These are phyloP conservation scores for Pectinophora gossypiella DNA, from an alignment of 1,140 invertebrate genomes.

Conservation along the genomic window DNA sequence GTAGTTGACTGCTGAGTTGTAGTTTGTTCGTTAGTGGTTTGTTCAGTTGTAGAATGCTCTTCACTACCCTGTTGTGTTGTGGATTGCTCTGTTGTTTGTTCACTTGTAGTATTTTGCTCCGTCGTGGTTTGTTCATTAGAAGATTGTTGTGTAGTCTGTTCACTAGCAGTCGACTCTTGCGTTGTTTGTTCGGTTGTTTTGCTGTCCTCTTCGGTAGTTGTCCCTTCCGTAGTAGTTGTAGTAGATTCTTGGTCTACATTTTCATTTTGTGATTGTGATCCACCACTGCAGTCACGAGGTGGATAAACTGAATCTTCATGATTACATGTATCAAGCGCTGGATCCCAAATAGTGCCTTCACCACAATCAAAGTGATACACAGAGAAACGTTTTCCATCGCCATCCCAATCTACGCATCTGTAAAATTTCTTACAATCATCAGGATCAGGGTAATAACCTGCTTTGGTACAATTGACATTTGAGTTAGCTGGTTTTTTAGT, in stretches of 20 bases:
- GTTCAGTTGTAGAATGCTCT: constrained; percentile 19
- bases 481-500: constrained; percentile 34
- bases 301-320: constrained; percentile 70
- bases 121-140: constrained; percentile 20
- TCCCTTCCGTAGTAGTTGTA: constrained; percentile 19
- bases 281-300: constrained; percentile 51
- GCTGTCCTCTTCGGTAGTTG: constrained; percentile 21
- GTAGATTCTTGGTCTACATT: constrained; percentile 31
- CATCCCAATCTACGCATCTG: constrained; percentile 82
- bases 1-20: constrained; percentile 22
- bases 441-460: constrained; percentile 82
- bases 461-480: constrained; percentile 61
- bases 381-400: constrained; percentile 75
- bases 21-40: constrained; percentile 24
- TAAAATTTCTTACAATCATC: constrained; percentile 83
- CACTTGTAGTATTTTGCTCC: constrained; percentile 18
- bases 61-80: constrained; percentile 17
- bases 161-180: constrained; percentile 23
- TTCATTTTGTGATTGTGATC: constrained; percentile 35
- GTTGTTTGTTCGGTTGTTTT: constrained; percentile 32
- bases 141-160: constrained; percentile 19
- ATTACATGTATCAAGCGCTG: constrained; percentile 73
- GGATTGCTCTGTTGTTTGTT: constrained; percentile 19
- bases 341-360: constrained; percentile 79
- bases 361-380: constrained; percentile 80